A percentile compares a stretch with the other conserved stretches of the same genome.
phyloP scores from a whole-genome alignment of 2,797 vertebrate genomes.

The Hoplostethus atlanticus region DNA sequence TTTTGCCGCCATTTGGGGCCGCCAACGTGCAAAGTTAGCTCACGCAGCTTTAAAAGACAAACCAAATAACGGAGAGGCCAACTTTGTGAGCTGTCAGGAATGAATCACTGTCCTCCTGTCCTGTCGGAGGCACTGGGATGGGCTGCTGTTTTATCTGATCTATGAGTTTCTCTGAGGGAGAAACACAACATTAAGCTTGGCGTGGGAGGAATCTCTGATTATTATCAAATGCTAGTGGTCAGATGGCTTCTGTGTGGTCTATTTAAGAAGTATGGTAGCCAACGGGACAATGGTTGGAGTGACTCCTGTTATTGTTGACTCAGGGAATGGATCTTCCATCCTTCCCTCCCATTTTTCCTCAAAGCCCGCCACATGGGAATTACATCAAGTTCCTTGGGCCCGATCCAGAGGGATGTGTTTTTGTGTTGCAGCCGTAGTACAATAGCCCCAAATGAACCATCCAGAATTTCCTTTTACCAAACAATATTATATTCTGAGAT shows the following conservation, averaged over 20 bases:
- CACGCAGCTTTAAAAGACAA: not conserved
- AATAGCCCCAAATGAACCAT: not conserved
- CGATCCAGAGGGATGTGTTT: not conserved
- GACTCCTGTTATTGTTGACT: slow-evolving; percentile 43
- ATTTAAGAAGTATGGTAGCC: slow-evolving; percentile 2
- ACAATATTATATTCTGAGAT: not conserved
- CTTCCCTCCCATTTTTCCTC: slow-evolving; percentile 43
- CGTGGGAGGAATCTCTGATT: not conserved
- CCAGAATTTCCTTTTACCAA: not conserved
- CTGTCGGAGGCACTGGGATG: not conserved
- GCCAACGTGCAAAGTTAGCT: no score
- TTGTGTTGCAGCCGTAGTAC: slow-evolving; percentile 30
- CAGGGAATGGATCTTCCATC: slow-evolving; percentile 34
- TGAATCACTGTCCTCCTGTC: not conserved
- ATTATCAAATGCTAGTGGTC: not conserved
- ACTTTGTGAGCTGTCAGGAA: not conserved
- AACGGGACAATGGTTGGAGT: slow-evolving; percentile 33
- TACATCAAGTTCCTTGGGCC: not conserved
- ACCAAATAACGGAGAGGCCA: not conserved
- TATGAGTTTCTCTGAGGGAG: not conserved
- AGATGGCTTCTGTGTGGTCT: slow-evolving; percentile 39
- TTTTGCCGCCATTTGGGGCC: no score
- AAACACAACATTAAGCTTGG: not conserved
- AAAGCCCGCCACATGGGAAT: slow-evolving; percentile 29
- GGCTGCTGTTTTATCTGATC: slow-evolving; percentile 4